Conservation (phyloP, 1,140 invertebrate species). For the Drosophila parabipectinata region DNA sequence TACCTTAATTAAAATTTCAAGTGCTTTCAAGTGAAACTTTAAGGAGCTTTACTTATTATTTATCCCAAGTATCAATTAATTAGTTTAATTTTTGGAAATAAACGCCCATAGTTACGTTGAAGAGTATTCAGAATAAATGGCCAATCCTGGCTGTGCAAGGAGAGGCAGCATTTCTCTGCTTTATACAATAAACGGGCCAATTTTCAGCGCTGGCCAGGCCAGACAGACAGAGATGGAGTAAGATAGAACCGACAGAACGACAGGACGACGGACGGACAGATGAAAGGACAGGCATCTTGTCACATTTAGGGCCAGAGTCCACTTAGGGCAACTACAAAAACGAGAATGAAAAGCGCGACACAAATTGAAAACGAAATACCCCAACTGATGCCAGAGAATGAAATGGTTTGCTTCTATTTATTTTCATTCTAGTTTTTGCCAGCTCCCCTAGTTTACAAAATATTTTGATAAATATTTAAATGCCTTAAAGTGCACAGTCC, state of each 20-base stretch:
- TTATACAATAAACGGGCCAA: slow-evolving; percentile 44
- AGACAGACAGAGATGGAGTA: slow-evolving; percentile 33
- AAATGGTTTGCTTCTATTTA: slow-evolving; percentile 49
- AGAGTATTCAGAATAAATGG: slow-evolving; percentile 16
- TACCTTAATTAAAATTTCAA: neutral
- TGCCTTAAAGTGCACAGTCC: slow-evolving; percentile 50
- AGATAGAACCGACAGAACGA: slow-evolving; percentile 17
- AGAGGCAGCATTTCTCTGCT: slow-evolving; percentile 10
- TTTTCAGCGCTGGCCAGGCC: slow-evolving; percentile 36
- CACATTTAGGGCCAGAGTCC: slow-evolving; percentile 64
- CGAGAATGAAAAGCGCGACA: slow-evolving; percentile 53
- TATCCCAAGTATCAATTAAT: neutral
- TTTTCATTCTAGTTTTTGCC: slow-evolving; percentile 7
- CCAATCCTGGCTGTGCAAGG: neutral
- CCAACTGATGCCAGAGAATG: slow-evolving; percentile 43
- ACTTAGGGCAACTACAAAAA: slow-evolving; percentile 51
- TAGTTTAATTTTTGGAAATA: neutral
- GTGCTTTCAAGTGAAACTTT: neutral
- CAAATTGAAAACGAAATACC: slow-evolving; percentile 74
- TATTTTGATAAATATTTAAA: slow-evolving; percentile 71
- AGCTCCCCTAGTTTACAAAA: slow-evolving; percentile 22
- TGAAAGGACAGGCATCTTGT: slow-evolving; percentile 47
- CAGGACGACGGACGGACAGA: slow-evolving; percentile 7
- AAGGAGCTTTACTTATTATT: too few species aligned
- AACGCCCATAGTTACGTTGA: neutral